Base-by-base conservation (phyloP, 2,113 vertebrate genomes). In the Hassar affinis region DNA sequence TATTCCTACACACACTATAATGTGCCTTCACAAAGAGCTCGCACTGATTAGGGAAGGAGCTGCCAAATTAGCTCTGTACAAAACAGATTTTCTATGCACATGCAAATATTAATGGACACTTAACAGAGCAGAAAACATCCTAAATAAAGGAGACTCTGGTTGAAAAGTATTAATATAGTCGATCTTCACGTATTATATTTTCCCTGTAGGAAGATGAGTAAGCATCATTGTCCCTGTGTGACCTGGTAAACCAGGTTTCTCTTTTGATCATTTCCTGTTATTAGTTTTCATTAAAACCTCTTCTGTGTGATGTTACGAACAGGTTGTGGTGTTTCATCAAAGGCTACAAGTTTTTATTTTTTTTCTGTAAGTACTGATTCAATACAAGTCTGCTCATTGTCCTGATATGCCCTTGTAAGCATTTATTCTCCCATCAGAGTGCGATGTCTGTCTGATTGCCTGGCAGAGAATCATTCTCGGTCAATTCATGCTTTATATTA, bases 11-110 rank as follows among this genome's bases (percentile, higher is more conserved):
- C 45, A 75, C 30, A n/a, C 71, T 75, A 9, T 51, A 75, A 51
- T 51, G 47, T 30, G n/a, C 47, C 71, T 52, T 30, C 33, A 51
- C 71, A 51, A 75, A 75, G 47, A 30, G 47, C n/a, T 27, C 33
- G 4, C 14, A 75, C 30, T 75, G 45, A 74, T 49, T 74, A 51
- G 22, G 14, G 71, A 49, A 30, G 25, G 15, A 51, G 71, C 47
- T 51, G 71, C 71, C 47, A 30, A 51, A 75, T 75, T 51, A 75
- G 71, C 47, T 75, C 71, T 51, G 15, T 8, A 27, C 47, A 18
- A 75, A 75, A 75, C 47, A 30, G 47, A 75, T 30, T 49, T 30
- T 51, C 71, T 75, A 75, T 51, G 71, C 47, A 75, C 51, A 72
- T 72, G 69, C 27, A 51, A 75, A 75, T 75, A 75, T 75, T 27